A percentile compares a stretch with the other conserved stretches of the same genome.
Conservation (phyloP, 2,113 vertebrate genomes). For the Bos indicus region DNA sequence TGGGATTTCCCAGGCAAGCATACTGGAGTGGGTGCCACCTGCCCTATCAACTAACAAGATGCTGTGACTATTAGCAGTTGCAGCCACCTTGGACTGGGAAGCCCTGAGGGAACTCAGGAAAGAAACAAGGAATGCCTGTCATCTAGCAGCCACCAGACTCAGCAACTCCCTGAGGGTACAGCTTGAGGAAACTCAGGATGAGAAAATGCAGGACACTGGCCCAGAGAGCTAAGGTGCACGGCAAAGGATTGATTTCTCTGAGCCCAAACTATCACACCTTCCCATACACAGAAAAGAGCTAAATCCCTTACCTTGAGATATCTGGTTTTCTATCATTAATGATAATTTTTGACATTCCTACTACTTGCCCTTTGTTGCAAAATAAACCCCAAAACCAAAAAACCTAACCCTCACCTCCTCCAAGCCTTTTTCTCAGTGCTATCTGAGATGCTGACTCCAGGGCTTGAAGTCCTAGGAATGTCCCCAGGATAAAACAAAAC, state of each 20-base stretch:
- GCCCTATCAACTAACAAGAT: not conserved
- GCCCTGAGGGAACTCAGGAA: not conserved
- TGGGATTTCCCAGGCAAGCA: not conserved
- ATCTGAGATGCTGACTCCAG: not conserved
- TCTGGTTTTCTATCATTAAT: not conserved
- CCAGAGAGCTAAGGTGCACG: not conserved
- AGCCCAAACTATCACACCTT: not conserved
- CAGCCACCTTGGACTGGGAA: not conserved
- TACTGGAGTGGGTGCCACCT: not conserved
- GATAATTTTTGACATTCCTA: not conserved
- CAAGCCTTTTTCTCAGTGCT: not conserved
- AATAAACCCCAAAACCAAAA: not conserved
- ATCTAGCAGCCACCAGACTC: not conserved
- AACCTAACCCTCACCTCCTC: not conserved
- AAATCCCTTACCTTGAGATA: not conserved
- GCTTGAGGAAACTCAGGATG: not conserved
- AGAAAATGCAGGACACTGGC: not conserved
- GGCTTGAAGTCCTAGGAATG: not conserved
- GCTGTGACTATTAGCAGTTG: not conserved
- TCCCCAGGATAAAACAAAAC: not conserved
- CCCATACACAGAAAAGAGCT: not conserved
- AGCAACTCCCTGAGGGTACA: not conserved
- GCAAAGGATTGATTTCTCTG: not conserved
- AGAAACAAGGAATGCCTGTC: not conserved
- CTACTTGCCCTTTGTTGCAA: not conserved